Evolutionary conservation across 2,888 invertebrate species (phyloP).

Genomic region (Drosophila anceps): DNA sequence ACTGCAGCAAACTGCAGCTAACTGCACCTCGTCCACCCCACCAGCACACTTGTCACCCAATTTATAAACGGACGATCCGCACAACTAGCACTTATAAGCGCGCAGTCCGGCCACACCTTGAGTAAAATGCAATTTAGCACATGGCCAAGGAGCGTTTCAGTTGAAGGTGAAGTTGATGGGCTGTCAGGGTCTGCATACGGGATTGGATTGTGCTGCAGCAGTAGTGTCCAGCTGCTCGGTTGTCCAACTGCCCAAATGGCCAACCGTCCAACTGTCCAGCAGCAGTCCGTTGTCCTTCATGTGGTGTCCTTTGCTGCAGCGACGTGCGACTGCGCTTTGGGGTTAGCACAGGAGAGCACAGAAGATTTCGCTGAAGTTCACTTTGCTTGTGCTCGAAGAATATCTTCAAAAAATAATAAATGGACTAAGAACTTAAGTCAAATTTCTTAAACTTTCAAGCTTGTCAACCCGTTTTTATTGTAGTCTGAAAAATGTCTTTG

Average conservation of each 20-base stretch:
- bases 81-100: constrained; percentile 44
- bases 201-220: constrained; percentile 5
- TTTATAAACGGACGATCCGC: constrained; percentile 62
- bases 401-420: neutral
- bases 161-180: constrained; percentile 39
- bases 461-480: too few species aligned
- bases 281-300: neutral
- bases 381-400: neutral
- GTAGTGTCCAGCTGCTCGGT: neutral
- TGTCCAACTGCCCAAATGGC: constrained; percentile 2
- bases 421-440: too few species aligned
- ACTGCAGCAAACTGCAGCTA: constrained; percentile 3
- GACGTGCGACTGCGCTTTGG: constrained; percentile 30
- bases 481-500: neutral
- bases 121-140: constrained; percentile 69
- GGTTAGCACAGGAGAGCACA: neutral
- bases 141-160: constrained; percentile 19
- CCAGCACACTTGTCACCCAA: constrained; percentile 62
- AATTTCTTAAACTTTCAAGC: neutral
- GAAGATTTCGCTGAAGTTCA: neutral
- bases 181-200: constrained; percentile 40
- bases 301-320: neutral
- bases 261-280: neutral
- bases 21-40: constrained; percentile 16
- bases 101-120: constrained; percentile 62